phyloP scores from a whole-genome alignment of 2,797 vertebrate genomes.

The Falco berigora region DNA sequence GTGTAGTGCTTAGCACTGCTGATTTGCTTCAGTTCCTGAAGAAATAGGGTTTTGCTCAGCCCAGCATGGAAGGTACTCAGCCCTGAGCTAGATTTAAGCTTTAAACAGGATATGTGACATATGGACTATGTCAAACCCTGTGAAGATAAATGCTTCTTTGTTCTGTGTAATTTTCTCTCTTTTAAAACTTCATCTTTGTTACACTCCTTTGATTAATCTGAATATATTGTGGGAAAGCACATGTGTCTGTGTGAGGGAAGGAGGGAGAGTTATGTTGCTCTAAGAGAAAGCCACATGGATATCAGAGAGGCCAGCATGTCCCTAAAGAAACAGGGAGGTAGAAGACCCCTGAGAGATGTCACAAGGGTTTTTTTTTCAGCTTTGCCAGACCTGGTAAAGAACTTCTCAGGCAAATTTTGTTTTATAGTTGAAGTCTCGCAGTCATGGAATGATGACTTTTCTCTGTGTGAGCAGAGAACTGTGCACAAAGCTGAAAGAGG shows the following conservation, averaged over 20 bases:
- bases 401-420: not conserved
- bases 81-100: not conserved
- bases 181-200: constrained; percentile 19
- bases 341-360: not conserved
- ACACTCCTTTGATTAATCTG: not conserved
- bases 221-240: not conserved
- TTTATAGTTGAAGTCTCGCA: not conserved
- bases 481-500: not conserved
- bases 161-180: constrained; percentile 4
- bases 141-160: constrained; percentile 25
- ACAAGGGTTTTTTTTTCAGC: not conserved
- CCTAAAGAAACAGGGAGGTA: not conserved
- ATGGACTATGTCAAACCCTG: constrained; percentile 43
- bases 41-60: not conserved
- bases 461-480: not conserved
- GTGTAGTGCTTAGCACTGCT: not conserved
- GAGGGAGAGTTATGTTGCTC: not conserved
- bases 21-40: not conserved
- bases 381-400: not conserved
- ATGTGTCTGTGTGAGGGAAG: not conserved
- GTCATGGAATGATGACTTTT: not conserved
- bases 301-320: not conserved
- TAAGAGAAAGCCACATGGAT: not conserved
- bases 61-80: not conserved
- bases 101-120: constrained; percentile 9